A percentile compares a stretch with the other conserved stretches of the same genome.
These are phyloP conservation scores for Macrobrachium rosenbergii DNA, from an alignment of 1,140 invertebrate genomes.

Conservation along the genomic window DNA sequence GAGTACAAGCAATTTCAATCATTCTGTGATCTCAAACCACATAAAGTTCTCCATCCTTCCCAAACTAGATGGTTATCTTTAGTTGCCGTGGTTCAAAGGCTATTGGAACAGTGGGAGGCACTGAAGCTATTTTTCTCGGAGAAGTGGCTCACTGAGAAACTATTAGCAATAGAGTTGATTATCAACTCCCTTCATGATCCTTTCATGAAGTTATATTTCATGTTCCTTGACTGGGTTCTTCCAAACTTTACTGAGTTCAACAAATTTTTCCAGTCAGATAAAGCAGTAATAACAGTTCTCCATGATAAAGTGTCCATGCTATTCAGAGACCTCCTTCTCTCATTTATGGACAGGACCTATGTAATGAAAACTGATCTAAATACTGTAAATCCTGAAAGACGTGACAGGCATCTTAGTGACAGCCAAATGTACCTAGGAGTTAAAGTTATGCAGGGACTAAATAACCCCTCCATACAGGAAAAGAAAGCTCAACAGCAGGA, in stretches of 20 bases:
- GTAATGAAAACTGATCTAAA: slow-evolving; percentile 26
- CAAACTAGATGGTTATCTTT: slow-evolving; percentile 35
- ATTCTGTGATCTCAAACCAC: slow-evolving; percentile 16
- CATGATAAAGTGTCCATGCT: slow-evolving; percentile 19
- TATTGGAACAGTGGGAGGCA: slow-evolving; percentile 32
- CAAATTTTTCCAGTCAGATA: slow-evolving; percentile 34
- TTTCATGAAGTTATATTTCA: no score
- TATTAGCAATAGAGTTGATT: no score
- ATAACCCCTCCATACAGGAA: no score
- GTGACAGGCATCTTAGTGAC: slow-evolving; percentile 31
- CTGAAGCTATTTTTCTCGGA: slow-evolving; percentile 35
- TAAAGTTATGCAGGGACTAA: slow-evolving; percentile 24
- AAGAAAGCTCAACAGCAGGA: no score
- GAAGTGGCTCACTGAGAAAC: background rate
- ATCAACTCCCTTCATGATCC: no score
- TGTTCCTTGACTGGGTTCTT: background rate
- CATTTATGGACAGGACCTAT: slow-evolving; percentile 15
- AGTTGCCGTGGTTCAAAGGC: slow-evolving; percentile 31
- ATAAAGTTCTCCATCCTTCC: slow-evolving; percentile 35
- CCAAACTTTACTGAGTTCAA: slow-evolving; percentile 32
- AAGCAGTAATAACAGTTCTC: slow-evolving; percentile 32
- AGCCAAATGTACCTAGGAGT: slow-evolving; percentile 28
- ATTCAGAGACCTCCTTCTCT: slow-evolving; percentile 19
- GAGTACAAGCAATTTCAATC: slow-evolving; percentile 27
- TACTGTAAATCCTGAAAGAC: slow-evolving; percentile 38